Conservation (phyloP, 2,797 vertebrate genomes). For the Gastrophryne carolinensis region DNA sequence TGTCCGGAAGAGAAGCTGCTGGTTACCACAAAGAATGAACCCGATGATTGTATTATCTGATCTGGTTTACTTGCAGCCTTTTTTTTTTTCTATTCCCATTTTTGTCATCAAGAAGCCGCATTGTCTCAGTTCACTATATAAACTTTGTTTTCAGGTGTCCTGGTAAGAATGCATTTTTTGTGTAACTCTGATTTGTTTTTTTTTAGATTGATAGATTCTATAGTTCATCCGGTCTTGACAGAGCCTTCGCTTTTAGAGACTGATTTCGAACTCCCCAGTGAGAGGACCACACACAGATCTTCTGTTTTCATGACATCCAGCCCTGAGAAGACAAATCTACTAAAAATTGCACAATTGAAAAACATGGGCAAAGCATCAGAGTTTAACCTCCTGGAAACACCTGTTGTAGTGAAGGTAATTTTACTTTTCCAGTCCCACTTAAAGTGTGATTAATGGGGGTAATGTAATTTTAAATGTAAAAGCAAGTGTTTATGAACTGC, state of each 20-base stretch:
- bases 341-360: constrained; percentile 51
- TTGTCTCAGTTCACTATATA: no score
- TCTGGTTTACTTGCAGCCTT: neutral
- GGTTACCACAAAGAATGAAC: no score
- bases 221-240: constrained; percentile 78
- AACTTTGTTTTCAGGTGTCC: no score
- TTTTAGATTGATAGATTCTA: constrained; percentile 78
- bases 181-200: neutral
- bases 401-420: constrained; percentile 84
- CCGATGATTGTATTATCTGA: no score
- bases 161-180: no score
- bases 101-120: no score
- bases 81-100: neutral
- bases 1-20: no score
- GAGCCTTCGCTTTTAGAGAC: constrained; percentile 69
- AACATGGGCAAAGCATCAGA: constrained; percentile 72
- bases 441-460: no score
- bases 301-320: constrained; percentile 64
- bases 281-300: constrained; percentile 64
- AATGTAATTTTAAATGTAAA: no score
- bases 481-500: no score
- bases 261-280: constrained; percentile 51
- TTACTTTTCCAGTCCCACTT: no score
- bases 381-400: constrained; percentile 82
- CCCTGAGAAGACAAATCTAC: constrained; percentile 51